phyloP scores from a whole-genome alignment of 2,113 vertebrate species.

The Poeciliopsis occidentalis region DNA sequence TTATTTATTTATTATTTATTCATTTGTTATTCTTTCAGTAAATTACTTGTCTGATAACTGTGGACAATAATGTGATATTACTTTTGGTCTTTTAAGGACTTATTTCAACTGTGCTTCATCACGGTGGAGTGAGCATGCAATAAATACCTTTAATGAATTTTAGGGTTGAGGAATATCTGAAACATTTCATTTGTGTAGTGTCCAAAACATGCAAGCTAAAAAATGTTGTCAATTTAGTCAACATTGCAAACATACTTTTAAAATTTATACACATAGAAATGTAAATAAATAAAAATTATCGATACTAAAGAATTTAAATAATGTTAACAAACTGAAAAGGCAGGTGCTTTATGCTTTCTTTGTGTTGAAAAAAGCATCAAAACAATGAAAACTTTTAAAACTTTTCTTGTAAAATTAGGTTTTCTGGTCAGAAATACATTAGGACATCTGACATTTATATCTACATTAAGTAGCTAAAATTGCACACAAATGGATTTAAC shows the following conservation, averaged over 20 bases:
- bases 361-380: background rate
- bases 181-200: background rate
- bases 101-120: background rate
- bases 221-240: no score
- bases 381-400: background rate
- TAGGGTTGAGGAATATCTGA: background rate
- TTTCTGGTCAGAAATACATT: background rate
- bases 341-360: no score
- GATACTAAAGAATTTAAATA: background rate
- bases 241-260: background rate
- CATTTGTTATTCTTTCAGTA: background rate
- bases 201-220: background rate
- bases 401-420: no score
- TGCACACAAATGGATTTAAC: background rate
- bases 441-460: background rate
- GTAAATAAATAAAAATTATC: background rate
- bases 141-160: background rate
- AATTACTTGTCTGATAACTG: background rate
- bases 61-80: background rate
- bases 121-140: background rate
- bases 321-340: background rate
- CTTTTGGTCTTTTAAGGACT: background rate
- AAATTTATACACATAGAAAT: background rate
- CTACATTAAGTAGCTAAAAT: background rate
- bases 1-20: background rate